Evolutionary conservation across 1,140 invertebrate species (phyloP).

Genomic region (Planococcus citri): DNA sequence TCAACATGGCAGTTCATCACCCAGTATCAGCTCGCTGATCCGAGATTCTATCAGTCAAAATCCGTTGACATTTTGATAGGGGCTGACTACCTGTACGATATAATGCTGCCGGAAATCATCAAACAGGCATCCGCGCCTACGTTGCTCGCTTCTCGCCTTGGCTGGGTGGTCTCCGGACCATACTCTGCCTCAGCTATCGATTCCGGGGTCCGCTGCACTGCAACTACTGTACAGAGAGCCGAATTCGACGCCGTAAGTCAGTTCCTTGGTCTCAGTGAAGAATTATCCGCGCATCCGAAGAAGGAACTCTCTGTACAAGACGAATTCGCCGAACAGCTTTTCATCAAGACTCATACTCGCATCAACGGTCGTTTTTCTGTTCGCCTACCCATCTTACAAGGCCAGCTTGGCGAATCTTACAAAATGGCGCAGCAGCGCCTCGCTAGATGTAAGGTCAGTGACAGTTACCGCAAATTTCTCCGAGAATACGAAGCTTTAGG

Average conservation of each 20-base stretch:
- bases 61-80: not conserved
- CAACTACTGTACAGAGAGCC: no score
- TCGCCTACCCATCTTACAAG: not conserved
- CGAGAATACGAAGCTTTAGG: constrained; percentile 28
- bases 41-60: not conserved
- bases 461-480: constrained; percentile 30
- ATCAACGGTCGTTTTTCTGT: not conserved
- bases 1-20: not conserved
- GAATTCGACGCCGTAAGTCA: no score
- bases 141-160: not conserved
- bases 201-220: no score
- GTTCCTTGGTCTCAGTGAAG: no score
- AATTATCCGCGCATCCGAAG: no score
- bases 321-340: not conserved
- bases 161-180: not conserved
- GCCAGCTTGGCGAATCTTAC: no score
- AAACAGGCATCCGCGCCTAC: not conserved
- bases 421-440: no score
- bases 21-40: not conserved
- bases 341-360: not conserved
- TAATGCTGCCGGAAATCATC: not conserved
- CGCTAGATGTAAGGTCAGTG: not conserved
- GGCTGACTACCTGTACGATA: not conserved
- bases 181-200: not conserved
- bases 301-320: no score